Evolutionary conservation across 2,888 invertebrate genomes (phyloP), one percentile per base, ranked within the genome.

Genomic region (Cryptocephalus moraei): DNA sequence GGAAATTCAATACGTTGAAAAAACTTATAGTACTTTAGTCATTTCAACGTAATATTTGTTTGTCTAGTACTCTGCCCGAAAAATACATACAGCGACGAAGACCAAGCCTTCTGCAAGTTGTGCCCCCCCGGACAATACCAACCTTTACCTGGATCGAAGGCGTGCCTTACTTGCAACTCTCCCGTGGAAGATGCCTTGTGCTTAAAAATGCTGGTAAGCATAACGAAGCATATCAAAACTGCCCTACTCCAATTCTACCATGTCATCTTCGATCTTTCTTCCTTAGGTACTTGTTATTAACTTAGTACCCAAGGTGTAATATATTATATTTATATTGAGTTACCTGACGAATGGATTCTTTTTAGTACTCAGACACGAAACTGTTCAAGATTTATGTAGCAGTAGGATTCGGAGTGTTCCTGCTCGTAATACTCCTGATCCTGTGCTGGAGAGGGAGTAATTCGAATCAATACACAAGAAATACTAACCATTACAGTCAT

Each of bases 101-200:
- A 63, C 12, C 63, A 62, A 47, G 62, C 67, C 1, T 63, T 58
- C 46, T 71, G 71, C 49, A 58, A 54, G 22, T 49, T 59, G 12
- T 71, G 71, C 52, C 69, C 69, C 3, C 50, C 53, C 31, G 66
- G 65, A 9, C 62, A 68, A 41, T 71, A 67, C 50, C 71, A 71
- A 52, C 67, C 67, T 1, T 54, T 56, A n/a, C 55, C 60, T 12
- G 71, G 69, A 9, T 66, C 69, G 8, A 64, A 61, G 52, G 59
- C 61, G 9, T 71, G 71, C 50, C 44, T 67, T 3, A 51, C 56
- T 2, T 71, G 71, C 54, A 56, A 58, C 4, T 65, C 68, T 4
- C 67, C 66, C 4, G 59, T 71, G 11, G 67, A 70, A 49, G 67
- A 71, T 54, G 47, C 59, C 9, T 61, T 62, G 46, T 70, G 70